phyloP scores from a whole-genome alignment of 2,113 vertebrate species.

The Xiphophorus maculatus region DNA sequence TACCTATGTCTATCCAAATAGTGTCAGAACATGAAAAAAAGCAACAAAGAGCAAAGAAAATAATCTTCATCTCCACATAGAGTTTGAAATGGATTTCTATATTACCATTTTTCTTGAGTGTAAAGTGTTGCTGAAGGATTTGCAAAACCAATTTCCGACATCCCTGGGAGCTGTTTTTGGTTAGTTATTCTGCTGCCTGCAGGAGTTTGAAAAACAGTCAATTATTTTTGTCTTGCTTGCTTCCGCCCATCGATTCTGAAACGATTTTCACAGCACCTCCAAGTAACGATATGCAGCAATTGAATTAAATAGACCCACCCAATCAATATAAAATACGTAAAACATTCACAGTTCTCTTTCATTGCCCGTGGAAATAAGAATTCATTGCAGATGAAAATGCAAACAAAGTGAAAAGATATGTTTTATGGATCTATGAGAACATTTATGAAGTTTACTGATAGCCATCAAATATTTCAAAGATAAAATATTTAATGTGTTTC shows the following conservation, averaged over 20 bases:
- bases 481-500: conserved; percentile 67
- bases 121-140: conserved; percentile 61
- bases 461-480: conserved; percentile 68
- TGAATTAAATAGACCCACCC: conserved; percentile 78
- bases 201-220: conserved; percentile 81
- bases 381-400: conserved; percentile 68
- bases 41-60: conserved; percentile 23
- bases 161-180: conserved; percentile 76
- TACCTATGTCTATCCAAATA: conserved; percentile 33
- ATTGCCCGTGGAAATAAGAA: conserved; percentile 67
- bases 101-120: conserved; percentile 64
- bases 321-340: conserved; percentile 76
- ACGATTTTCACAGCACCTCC: conserved; percentile 75
- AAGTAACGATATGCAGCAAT: conserved; percentile 78
- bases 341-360: conserved; percentile 62
- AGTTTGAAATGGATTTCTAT: conserved; percentile 67
- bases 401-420: conserved; percentile 61
- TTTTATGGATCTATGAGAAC: conserved; percentile 64
- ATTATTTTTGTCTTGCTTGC: conserved; percentile 82
- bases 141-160: conserved; percentile 71
- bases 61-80: conserved; percentile 51
- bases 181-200: conserved; percentile 78
- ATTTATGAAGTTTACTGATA: conserved; percentile 69
- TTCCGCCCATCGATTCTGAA: conserved; percentile 82
- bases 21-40: conserved; percentile 39